Evolutionary conservation across 2,113 vertebrate genomes (phyloP).

Genomic region (Hemibagrus wyckioides): DNA sequence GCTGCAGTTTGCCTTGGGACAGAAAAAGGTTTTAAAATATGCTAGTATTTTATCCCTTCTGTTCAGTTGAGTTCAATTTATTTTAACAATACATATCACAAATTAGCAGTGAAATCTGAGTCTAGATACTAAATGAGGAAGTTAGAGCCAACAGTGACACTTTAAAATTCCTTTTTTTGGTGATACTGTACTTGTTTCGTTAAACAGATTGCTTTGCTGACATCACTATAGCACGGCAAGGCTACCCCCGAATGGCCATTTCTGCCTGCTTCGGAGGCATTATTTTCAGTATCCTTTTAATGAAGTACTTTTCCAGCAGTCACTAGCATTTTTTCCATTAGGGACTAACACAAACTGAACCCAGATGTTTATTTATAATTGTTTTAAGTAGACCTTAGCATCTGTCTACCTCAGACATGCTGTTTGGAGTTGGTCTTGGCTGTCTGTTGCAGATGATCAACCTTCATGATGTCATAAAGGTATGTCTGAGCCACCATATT

Average conservation of each 20-base stretch:
- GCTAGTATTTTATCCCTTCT: no score
- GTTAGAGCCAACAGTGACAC: background rate
- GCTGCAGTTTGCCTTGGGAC: background rate
- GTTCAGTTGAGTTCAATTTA: background rate
- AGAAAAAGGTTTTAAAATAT: background rate
- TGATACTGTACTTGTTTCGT: constrained; percentile 39
- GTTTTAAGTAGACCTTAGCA: constrained; percentile 7
- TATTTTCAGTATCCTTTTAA: constrained; percentile 96
- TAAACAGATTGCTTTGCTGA: constrained; percentile 88
- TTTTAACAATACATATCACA: background rate
- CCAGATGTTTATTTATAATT: background rate
- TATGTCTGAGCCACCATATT: constrained; percentile 57
- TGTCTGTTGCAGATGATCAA: constrained; percentile 82
- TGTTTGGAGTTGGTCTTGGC: constrained; percentile 90
- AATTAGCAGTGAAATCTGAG: background rate
- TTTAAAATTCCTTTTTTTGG: background rate
- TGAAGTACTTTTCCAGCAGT: background rate
- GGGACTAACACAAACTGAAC: background rate
- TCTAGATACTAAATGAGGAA: background rate
- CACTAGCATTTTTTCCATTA: background rate
- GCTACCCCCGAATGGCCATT: constrained; percentile 96
- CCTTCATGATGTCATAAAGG: constrained; percentile 75
- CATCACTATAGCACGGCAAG: constrained; percentile 91
- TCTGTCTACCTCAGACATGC: constrained; percentile 77
- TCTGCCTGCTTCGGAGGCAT: constrained; percentile 96